Evolutionary conservation across 1,140 invertebrate species (phyloP), one percentile per base, ranked within the genome.

Genomic region (Cardiocondyla obscurior): DNA sequence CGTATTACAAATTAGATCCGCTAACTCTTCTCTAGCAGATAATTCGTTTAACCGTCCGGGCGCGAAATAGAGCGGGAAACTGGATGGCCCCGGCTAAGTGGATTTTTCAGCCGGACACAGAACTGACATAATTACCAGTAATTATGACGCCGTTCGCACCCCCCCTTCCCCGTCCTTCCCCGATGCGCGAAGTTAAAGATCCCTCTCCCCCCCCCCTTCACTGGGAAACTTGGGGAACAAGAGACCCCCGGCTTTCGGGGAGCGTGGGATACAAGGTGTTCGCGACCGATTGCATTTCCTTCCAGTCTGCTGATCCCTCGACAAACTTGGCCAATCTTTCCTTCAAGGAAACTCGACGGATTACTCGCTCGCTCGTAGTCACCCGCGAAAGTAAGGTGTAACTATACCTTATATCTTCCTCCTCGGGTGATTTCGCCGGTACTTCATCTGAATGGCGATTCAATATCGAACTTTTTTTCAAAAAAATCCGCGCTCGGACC

Each of bases 21-120:
- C 74, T 81, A 81, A 81, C 79, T 81, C 79, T 81, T 73, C 79
- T 81, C 79, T 36, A 74, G 79, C 67, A 81, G 79, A 81, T 92
- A 74, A 84, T 53, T 62, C 77, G 36, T 77, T 84, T 65, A 77
- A 84, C 16, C 67, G 39, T 74, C 44, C 49, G 49, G 51, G 67
- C 44, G 57, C 58, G 73, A 76, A 82, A 82, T 60, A 62, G 58
- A 74, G 46, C 46, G 33, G 72, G 39, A 62, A 60, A 22, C 44
- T 12, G 53, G 19, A 62, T 33, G 55, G 22, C 30, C 46, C 33
- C 14, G 64, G 57, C 39, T 58, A 74, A 81, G 14, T 81, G 55
- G 14, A 74, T 81, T 81, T 74, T 79, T 79, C 74, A 77, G 4
- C 30, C 22, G 30, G 16, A 77, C 33, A 79, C 22, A 33, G 22